Base-by-base conservation (phyloP, 2,113 vertebrate genomes). In the Bubo scandiacus region DNA sequence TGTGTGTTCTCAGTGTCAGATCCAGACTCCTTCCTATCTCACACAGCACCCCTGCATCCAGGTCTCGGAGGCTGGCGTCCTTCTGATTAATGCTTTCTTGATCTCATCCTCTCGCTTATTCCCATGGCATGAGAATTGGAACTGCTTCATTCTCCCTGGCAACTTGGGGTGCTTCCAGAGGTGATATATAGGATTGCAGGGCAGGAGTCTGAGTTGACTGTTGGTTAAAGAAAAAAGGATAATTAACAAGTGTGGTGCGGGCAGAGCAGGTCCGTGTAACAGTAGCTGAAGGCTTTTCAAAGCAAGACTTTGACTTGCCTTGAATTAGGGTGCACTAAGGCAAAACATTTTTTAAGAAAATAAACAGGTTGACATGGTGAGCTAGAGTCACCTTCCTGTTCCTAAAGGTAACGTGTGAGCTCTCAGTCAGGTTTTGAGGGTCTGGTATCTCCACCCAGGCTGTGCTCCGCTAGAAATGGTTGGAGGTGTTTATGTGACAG, bases 321-420 rank as follows among this genome's bases (percentile, higher is more conserved):
- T 73, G 27, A 54, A 27, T 8, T 52, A 55, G 82, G 19, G 11
- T 74, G 30, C 12, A 13, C 57, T 59, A 25, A 38, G 18, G 25
- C 14, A 54, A 72, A 59, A 20, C 0, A 2, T 9, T 36, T 32
- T 25, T 16, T 4, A 58, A 45, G 15, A 29, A 38, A 26, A 74
- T 10, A 2, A 10, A 3, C 11, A 47, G 40, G 9, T 15, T 8
- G 11, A 3, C 0, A 0, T 5, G 23, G 25, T 55, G 40, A 57
- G 10, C 38, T 47, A 14, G 29, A 40, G 59, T 52, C 36, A 42
- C 34, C 36, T 68, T 47, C 23, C 36, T 70, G 10, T n/a, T 90
- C 27, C 43, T 85, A n/a, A 25, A 45, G 8, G 15, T 52, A 5
- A 18, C 34, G 1, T 29, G 1, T 16, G 42, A 45, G 1, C 15